Evolutionary conservation across 2,888 invertebrate species (phyloP).

Genomic region (Harpalus rufipes): DNA sequence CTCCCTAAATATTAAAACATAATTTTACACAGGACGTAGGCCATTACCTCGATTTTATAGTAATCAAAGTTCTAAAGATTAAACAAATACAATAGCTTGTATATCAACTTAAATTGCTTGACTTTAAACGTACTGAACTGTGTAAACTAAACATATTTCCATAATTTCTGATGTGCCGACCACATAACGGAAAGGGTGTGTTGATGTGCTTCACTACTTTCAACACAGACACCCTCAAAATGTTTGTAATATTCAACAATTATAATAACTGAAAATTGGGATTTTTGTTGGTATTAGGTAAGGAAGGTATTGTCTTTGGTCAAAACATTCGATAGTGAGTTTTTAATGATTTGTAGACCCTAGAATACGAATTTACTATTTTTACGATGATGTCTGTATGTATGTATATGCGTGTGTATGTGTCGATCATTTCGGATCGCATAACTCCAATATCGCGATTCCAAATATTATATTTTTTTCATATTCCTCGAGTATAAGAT

Average conservation of each 20-base stretch:
- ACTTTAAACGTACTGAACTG: constrained; percentile 64
- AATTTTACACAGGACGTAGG: neutral
- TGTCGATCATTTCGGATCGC: no score
- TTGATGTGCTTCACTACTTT: constrained; percentile 7
- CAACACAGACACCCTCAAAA: neutral
- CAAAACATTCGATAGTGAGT: no score
- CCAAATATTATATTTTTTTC: no score
- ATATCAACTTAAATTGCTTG: constrained; percentile 53
- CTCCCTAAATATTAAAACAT: neutral
- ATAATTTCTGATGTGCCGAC: constrained; percentile 21
- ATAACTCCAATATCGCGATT: no score
- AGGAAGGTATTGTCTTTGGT: no score
- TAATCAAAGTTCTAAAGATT: constrained; percentile 52
- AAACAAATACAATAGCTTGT: constrained; percentile 62
- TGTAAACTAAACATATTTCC: constrained; percentile 39
- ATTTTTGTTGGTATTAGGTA: neutral
- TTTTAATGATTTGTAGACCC: no score
- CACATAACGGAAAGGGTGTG: constrained; percentile 4
- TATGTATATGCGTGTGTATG: no score
- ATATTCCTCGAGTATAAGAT: no score
- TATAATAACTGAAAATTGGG: neutral
- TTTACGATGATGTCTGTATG: no score
- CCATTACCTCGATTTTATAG: neutral
- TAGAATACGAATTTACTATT: no score
- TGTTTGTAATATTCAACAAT: neutral